Conservation (phyloP, 2,888 invertebrate genomes). For the Quadriops clusia region DNA sequence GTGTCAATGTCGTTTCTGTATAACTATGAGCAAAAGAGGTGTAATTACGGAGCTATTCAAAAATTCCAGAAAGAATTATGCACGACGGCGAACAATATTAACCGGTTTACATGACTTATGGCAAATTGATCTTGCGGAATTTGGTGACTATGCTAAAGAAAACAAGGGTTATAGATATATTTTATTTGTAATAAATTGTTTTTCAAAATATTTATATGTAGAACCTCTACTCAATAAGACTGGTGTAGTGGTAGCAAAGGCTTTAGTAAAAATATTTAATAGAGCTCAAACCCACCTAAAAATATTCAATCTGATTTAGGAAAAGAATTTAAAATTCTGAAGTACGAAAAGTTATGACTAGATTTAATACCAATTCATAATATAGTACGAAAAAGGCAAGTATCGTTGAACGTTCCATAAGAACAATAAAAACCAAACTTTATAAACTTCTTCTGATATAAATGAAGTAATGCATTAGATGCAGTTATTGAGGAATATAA, state of each 20-base stretch:
- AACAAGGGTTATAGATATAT: constrained; percentile 25
- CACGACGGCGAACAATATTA: constrained; percentile 21
- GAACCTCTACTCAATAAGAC: constrained; percentile 23
- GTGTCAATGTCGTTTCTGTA: no score
- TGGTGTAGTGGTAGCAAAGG: constrained; percentile 20
- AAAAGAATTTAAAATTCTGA: constrained; percentile 20
- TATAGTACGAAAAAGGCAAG: constrained; percentile 14
- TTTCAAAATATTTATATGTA: constrained; percentile 28
- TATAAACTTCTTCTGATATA: no score
- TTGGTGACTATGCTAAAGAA: constrained; percentile 20
- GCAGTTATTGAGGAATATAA: no score
- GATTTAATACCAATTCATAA: constrained; percentile 11
- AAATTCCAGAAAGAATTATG: constrained; percentile 25
- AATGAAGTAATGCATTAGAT: no score
- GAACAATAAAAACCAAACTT: no score
- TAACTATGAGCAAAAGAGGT: neutral
- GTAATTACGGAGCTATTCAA: no score
- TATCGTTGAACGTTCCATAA: constrained; percentile 14
- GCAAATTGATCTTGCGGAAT: constrained; percentile 32
- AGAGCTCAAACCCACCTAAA: constrained; percentile 15
- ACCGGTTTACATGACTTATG: constrained; percentile 27
- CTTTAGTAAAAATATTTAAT: no score
- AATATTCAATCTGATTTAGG: constrained; percentile 21
- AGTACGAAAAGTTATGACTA: constrained; percentile 17
- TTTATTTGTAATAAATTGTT: constrained; percentile 25